A percentile compares a stretch with the other conserved stretches of the same genome.
These are phyloP conservation scores for Oncorhynchus tshawytscha DNA, from an alignment of 2,113 vertebrate species.

Conservation along the genomic window DNA sequence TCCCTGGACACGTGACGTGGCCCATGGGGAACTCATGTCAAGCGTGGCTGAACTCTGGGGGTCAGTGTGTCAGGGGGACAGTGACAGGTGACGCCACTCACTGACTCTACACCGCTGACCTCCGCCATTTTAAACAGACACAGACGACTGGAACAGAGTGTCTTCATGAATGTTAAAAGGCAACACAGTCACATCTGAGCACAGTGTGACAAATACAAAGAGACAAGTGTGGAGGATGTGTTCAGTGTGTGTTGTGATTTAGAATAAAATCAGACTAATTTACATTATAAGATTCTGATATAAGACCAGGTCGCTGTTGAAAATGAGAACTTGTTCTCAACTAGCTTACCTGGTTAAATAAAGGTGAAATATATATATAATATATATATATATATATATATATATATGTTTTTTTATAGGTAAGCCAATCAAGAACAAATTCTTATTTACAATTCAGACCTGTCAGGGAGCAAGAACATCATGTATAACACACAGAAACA, in stretches of 20 bases:
- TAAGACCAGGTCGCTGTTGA: too few relatives aligned
- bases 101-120: conserved; percentile 45
- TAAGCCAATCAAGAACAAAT: too few relatives aligned
- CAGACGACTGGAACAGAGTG: conserved; percentile 4
- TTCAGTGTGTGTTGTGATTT: not conserved
- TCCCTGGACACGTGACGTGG: conserved; percentile 25
- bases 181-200: not conserved
- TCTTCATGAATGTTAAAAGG: conserved; percentile 44
- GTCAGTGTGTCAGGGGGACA: conserved; percentile 38
- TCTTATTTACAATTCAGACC: too few relatives aligned
- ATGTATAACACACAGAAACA: too few relatives aligned
- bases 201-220: too few relatives aligned
- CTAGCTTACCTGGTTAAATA: too few relatives aligned
- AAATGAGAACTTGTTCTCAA: too few relatives aligned
- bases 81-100: conserved; percentile 59
- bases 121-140: conserved; percentile 34
- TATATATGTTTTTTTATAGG: too few relatives aligned
- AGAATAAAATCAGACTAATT: not conserved
- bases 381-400: too few relatives aligned
- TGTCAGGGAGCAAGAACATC: too few relatives aligned
- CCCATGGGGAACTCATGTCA: conserved; percentile 51
- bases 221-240: not conserved
- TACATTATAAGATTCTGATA: not conserved
- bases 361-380: too few relatives aligned
- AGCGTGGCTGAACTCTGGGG: conserved; percentile 47